Evolutionary conservation across 2,797 vertebrate genomes (phyloP), one percentile per base, ranked within the genome.

Genomic region (Centroberyx gerrardi): DNA sequence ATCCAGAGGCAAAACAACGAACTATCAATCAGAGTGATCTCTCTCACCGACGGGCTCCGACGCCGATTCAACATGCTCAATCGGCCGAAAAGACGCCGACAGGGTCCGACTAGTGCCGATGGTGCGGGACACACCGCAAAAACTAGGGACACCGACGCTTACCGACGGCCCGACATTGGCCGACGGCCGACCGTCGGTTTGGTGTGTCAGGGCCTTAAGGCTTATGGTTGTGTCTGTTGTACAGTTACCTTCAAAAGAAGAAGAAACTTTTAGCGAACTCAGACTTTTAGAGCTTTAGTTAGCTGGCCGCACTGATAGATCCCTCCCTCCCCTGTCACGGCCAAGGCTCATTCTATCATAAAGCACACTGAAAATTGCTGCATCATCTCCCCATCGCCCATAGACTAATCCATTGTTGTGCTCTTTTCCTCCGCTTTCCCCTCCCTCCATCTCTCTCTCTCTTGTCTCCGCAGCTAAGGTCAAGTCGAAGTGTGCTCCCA

Each of bases 401-500:
- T 6, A 18, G 10, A 53, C 51, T 91, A 74, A 91, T 80, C 56
- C 29, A 31, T 80, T 84, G 27, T 78, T 63, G 62, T 80, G 10
- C 65, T 72, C 7, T 52, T 31, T 76, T 38, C 12, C 70, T 28
- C 64, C 63, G 17, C 65, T 46, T 74, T 62, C 27, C 38, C 62
- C 36, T 7, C 62, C 62, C 63, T n/a, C 49, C 29, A 17, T 77
- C 59, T 68, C 9, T 82, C 59, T 68, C 9, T 82, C 68, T 42
- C 62, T 12, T 33, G 6, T 64, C 61, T 56, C n/a, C 18, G 2
- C 15, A 99, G 98, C 97, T 0, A 99, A 97, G 93, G 94, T 96
- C 64, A 98, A 96, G 81, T 97, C 98, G 0, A 99, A 96, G 63
- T 99, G 98, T 0, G 96, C 96, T 0, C 95, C 97, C 0, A 97